These are phyloP conservation scores for Sternotherus odoratus DNA, from an alignment of 2,797 vertebrate genomes.

Conservation along the genomic window DNA sequence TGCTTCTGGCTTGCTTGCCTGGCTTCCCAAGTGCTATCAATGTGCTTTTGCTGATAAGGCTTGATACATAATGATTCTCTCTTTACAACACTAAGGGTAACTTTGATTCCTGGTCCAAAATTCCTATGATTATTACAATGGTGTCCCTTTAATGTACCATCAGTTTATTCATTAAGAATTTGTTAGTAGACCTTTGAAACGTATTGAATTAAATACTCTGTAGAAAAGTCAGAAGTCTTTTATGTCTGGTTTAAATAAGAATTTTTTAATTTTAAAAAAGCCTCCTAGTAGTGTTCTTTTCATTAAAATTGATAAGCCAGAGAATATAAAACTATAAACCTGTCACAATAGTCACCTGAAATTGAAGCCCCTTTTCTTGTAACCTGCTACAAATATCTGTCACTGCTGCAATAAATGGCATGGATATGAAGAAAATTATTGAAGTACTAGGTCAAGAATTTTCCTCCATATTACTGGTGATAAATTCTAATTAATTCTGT, in stretches of 20 bases:
- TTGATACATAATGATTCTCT: neutral
- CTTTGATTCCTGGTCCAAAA: neutral
- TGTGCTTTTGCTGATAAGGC: neutral
- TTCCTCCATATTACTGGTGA: neutral
- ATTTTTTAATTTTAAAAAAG: neutral
- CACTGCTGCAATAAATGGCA: neutral
- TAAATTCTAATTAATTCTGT: conserved; percentile 6
- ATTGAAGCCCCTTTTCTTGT: neutral
- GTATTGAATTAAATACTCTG: conserved; percentile 17
- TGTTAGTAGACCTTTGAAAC: neutral
- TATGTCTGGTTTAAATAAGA: neutral
- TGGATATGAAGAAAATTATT: neutral
- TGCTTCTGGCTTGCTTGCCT: neutral
- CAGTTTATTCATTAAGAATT: neutral
- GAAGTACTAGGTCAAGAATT: neutral
- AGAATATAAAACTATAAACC: neutral
- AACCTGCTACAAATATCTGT: neutral
- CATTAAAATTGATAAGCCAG: conserved; percentile 1
- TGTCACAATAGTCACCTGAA: neutral
- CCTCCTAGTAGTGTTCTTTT: neutral
- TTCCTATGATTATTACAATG: neutral
- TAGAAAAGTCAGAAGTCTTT: neutral
- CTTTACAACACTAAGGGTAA: neutral
- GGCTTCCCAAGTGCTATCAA: neutral
- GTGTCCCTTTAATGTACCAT: neutral